Conservation (phyloP, 2,888 invertebrate genomes). For the Troides oblongomaculatus region DNA sequence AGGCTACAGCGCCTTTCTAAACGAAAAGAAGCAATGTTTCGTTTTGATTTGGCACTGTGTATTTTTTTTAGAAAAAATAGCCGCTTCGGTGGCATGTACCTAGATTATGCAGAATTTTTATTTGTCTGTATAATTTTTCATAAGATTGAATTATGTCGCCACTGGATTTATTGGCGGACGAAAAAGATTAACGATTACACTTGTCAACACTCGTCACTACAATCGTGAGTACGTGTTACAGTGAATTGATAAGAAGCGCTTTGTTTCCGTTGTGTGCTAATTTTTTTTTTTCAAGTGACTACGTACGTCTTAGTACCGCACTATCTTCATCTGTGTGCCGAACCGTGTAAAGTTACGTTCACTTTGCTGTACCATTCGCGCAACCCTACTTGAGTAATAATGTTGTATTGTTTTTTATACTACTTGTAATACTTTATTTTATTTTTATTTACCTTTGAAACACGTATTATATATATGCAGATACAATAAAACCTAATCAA, state of each 20-base stretch:
- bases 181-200: constrained; percentile 4
- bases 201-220: constrained; percentile 15
- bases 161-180: not conserved
- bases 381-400: constrained; percentile 61
- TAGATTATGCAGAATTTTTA: no score
- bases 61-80: no score
- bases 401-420: not conserved
- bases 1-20: no score
- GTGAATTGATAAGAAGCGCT: constrained; percentile 41
- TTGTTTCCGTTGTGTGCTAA: constrained; percentile 76
- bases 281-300: constrained; percentile 58
- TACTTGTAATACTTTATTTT: not conserved
- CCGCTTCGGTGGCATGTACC: no score
- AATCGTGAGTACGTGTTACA: constrained; percentile 32
- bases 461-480: no score
- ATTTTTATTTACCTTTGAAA: not conserved
- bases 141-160: no score
- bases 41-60: no score
- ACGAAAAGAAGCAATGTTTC: no score
- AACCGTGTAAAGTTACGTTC: constrained; percentile 68
- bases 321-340: constrained; percentile 71
- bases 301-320: constrained; percentile 37
- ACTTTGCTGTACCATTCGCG: constrained; percentile 54
- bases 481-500: no score
- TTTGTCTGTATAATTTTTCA: no score